A percentile compares a stretch with the other conserved stretches of the same genome.
These are phyloP conservation scores for Promerops cafer DNA, from an alignment of 2,113 vertebrate species.

Conservation along the genomic window DNA sequence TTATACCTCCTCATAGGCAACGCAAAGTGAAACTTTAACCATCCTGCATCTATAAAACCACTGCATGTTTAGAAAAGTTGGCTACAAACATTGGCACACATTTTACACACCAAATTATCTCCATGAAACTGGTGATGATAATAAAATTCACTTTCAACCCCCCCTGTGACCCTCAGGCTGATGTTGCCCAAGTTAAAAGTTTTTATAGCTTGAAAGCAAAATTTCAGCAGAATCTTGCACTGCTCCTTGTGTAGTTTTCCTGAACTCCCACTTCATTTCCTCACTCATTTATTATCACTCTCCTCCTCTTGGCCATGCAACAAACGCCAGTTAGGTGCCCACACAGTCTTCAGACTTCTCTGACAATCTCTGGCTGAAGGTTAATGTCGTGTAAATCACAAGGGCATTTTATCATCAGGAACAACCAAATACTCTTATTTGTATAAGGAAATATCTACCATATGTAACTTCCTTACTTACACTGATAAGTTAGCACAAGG, in stretches of 20 bases:
- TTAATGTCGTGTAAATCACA: background rate
- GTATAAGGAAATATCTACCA: background rate
- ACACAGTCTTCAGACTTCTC: background rate
- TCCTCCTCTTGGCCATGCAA: background rate
- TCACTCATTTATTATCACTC: background rate
- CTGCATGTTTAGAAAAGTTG: background rate
- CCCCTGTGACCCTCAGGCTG: accelerated
- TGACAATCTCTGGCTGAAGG: background rate
- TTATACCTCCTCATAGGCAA: background rate
- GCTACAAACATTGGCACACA: accelerated
- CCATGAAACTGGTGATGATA: background rate
- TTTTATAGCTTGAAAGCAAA: background rate
- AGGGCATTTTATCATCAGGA: background rate
- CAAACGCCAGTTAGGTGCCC: background rate
- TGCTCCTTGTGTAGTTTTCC: background rate
- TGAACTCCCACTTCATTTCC: background rate
- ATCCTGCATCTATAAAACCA: background rate
- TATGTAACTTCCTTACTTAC: background rate
- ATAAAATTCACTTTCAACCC: background rate
- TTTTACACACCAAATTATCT: background rate
- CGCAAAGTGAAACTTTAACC: background rate
- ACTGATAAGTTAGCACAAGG: background rate
- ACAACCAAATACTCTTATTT: background rate
- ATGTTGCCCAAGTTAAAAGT: background rate
- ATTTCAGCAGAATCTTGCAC: background rate